A percentile compares a stretch with the other conserved stretches of the same genome.
Conservation (phyloP, 2,113 vertebrate genomes). For the Psophia crepitans region DNA sequence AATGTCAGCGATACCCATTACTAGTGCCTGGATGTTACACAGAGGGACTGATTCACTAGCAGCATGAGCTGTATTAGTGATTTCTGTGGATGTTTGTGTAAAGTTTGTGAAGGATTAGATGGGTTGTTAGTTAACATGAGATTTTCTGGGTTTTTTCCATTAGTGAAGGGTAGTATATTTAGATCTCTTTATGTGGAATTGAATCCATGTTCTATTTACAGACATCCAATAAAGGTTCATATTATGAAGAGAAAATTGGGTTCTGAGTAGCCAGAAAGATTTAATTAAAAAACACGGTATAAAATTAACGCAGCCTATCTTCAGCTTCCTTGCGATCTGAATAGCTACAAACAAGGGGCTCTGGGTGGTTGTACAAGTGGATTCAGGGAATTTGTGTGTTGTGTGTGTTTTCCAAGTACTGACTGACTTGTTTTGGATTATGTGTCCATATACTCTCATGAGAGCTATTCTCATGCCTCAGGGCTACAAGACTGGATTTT, state of each 20-base stretch:
- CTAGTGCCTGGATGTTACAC: not conserved
- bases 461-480: not conserved
- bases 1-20: not conserved
- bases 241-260: slow-evolving; percentile 4
- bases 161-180: not conserved
- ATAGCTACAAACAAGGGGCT: not conserved
- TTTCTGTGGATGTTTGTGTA: not conserved
- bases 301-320: slow-evolving; percentile 12
- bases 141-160: not conserved
- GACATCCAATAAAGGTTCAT: not conserved
- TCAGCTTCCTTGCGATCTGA: not conserved
- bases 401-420: not conserved
- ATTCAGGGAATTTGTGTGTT: not conserved
- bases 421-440: not conserved
- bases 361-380: not conserved
- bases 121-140: not conserved
- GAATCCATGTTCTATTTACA: slow-evolving; percentile 27
- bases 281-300: slow-evolving; percentile 22
- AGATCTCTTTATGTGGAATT: slow-evolving; percentile 14
- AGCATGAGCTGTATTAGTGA: not conserved
- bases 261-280: slow-evolving; percentile 24
- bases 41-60: not conserved
- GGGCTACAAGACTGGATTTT: not conserved
- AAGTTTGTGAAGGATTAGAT: not conserved
- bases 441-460: not conserved